Evolutionary conservation across 2,797 vertebrate genomes (phyloP), one percentile per base, ranked within the genome.

Genomic region (Halcyon badia): DNA sequence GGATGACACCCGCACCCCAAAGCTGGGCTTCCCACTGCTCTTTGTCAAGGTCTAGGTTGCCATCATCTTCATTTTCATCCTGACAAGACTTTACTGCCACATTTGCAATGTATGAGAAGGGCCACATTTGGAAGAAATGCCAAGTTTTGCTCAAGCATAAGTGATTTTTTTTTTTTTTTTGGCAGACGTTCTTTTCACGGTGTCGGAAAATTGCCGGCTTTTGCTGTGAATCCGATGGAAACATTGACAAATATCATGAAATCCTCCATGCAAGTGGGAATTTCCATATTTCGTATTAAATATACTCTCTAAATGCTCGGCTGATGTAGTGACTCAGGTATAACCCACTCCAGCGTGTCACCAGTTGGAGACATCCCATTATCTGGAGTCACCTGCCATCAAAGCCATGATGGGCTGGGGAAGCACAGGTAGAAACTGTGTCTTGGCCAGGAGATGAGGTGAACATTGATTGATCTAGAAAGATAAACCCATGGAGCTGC

Each of bases 1-100:
- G 10, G 35, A 18, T 75, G 51, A 12, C 3, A 8, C 14, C 22
- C 0, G 0, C 64, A 17, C 9, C 28, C 30, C 0, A 0, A 0
- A 11, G 22, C 44, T 0, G 0, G 20, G 4, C 1, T 65, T 72
- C 71, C 85, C 19, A 4, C 0, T 2, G 2, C 52, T 9, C 58
- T 64, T 68, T 48, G 83, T 57, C 26, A 66, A 78, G 5, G 11
- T 33, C 52, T 56, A 1, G 1, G 56, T 93, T n/a, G n/a, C 39
- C 22, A 5, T 44, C 6, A 9, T 6, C 69, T 81, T 78, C 64
- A 17, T 5, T 90, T 93, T 73, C 25, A 30, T 12, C 41, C 83
- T 28, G 4, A n/a, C 60, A 12, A 52, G 31, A 6, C 16, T 52
- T 81, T 54, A 14, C 35, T n/a, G 31, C 57, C 5, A 8, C 28